Conservation (phyloP, 1,140 invertebrate species). For the Berghia stephanieae region DNA sequence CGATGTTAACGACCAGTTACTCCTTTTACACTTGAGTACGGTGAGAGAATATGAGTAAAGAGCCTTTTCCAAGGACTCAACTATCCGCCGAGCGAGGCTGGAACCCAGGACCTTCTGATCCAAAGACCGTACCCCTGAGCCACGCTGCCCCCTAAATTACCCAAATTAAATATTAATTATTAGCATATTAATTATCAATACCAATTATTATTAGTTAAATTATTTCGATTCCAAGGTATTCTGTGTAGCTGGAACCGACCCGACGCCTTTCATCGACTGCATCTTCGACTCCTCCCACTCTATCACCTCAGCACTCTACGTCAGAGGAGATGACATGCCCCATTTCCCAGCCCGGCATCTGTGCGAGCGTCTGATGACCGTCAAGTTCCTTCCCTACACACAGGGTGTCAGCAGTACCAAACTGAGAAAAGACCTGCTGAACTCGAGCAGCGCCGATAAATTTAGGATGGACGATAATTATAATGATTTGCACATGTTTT, state of each 20-base stretch:
- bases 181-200: neutral
- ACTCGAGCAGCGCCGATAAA: conserved; percentile 24
- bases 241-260: conserved; percentile 59
- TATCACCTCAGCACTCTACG: conserved; percentile 48
- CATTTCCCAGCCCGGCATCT: conserved; percentile 57
- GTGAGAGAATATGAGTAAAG: too few species aligned
- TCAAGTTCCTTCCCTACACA: conserved; percentile 61
- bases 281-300: conserved; percentile 46
- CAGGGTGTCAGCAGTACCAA: conserved; percentile 56
- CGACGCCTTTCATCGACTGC: conserved; percentile 54
- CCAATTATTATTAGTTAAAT: neutral
- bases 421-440: conserved; percentile 52
- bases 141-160: too few species aligned
- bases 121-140: too few species aligned
- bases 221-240: conserved; percentile 59
- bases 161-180: neutral
- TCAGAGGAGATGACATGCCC: conserved; percentile 62
- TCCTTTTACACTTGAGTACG: too few species aligned
- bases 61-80: too few species aligned
- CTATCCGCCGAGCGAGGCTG: too few species aligned
- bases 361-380: conserved; percentile 57
- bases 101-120: too few species aligned
- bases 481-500: conserved; percentile 26
- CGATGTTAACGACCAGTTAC: too few species aligned
- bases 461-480: conserved; percentile 16